Evolutionary conservation across 2,888 invertebrate species (phyloP), one percentile per base, ranked within the genome.

Genomic region (Micoletzkya japonica): DNA sequence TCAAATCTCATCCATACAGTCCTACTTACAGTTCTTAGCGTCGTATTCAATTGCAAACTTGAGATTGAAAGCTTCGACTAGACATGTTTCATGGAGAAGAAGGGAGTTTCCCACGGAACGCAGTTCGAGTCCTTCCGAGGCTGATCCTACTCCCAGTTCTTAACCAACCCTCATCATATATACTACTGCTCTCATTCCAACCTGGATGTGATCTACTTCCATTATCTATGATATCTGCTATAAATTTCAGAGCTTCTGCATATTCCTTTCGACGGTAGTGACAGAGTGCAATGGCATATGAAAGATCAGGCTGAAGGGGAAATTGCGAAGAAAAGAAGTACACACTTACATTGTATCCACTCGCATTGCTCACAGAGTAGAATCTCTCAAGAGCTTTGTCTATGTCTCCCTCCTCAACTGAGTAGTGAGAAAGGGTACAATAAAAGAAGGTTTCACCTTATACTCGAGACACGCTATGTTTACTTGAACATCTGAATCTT

Each of bases 31-130:
- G 86, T 94, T 93, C 86, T 92, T 92, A 64, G 92, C 89, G 86
- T 95, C 93, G 87, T 94, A 98, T 87, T 97, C 96, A 81, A 98
- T 94, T 4, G 97, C 97, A 14, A 97, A 95, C 89, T 97, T 97
- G 30, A 98, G 89, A 88, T 98, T 98, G 85, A 97, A 94, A 0
- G 97, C 96, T 88, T 98, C 98, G 17, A 98, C 93, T 2, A 98
- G 89, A 28, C 95, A 95, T 3, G 97, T 96, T 86, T 96, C 92
- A 84, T 97, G 95, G 72, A 98, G 89, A 0, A 92, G 92, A 71
- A 94, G 88, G 0, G 95, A 94, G 87, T 96, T 96, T 0, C 97
- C 97, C 44, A 98, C 96, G 85, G 95, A 95, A 74, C 95, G 90
- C 0, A 94, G 92, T 77, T 89, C 89, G 61, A 88, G 86, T 24